Conservation (phyloP, 1,140 invertebrate species). For the Vollenhovia emeryi region DNA sequence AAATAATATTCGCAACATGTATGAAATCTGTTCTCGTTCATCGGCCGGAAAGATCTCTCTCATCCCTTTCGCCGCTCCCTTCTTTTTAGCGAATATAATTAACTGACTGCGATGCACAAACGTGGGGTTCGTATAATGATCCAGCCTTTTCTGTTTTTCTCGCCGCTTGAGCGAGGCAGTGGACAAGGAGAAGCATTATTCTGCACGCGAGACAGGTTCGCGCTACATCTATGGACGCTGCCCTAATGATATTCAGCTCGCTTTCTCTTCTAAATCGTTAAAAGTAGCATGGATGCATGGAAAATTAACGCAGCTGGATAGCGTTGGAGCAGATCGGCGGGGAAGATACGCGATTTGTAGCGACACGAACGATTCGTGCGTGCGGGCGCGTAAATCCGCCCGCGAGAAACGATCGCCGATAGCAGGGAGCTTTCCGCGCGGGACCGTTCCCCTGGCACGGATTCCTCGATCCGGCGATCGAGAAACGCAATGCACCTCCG, state of each 20-base stretch:
- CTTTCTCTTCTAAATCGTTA: slow-evolving; percentile 25
- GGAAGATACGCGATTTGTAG: slow-evolving; percentile 20
- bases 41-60: background rate
- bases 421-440: slow-evolving; percentile 20
- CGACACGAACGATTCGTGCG: slow-evolving; percentile 25
- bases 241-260: background rate
- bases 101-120: background rate
- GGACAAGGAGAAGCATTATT: background rate
- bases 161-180: background rate
- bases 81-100: background rate
- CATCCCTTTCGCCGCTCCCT: background rate
- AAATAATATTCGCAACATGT: background rate
- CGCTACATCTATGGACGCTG: background rate
- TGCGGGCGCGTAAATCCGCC: slow-evolving; percentile 38
- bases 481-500: slow-evolving; percentile 51
- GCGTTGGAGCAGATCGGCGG: background rate
- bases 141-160: background rate
- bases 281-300: background rate
- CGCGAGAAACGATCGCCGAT: slow-evolving; percentile 50
- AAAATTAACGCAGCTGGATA: background rate
- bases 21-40: background rate
- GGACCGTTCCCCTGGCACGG: slow-evolving; percentile 58
- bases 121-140: background rate
- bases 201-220: background rate
- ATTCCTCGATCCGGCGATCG: slow-evolving; percentile 62